Evolutionary conservation across 2,888 invertebrate genomes (phyloP).

Genomic region (Microctonus brassicae): DNA sequence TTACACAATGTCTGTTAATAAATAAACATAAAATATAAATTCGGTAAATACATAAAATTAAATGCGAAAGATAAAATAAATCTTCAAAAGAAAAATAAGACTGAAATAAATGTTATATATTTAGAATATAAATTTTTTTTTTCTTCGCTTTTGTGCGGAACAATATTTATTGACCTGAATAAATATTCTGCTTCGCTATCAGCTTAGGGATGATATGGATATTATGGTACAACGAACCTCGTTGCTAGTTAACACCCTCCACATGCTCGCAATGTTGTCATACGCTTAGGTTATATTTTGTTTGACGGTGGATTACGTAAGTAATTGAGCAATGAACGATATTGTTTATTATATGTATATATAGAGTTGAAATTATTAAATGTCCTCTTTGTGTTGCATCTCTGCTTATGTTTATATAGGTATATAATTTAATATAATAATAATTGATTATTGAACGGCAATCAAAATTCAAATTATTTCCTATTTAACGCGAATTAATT

Average conservation of each 20-base stretch:
- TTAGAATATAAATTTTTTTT: not conserved
- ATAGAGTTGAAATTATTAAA: no score
- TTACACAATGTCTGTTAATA: not conserved
- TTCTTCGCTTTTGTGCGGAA: not conserved
- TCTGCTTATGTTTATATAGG: no score
- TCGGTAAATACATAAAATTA: no score
- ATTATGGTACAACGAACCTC: not conserved
- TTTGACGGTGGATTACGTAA: conserved; percentile 23
- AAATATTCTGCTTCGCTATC: not conserved
- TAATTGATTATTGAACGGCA: no score
- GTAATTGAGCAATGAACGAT: conserved; percentile 18
- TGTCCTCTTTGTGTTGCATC: conserved; percentile 2
- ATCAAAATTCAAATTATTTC: no score
- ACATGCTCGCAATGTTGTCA: not conserved
- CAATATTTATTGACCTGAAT: conserved; percentile 9
- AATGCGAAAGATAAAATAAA: no score
- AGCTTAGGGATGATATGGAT: not conserved
- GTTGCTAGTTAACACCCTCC: not conserved
- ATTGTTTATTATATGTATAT: no score
- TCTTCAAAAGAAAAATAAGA: no score
- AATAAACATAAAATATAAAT: no score
- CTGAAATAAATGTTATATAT: no score
- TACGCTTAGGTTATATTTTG: conserved; percentile 13
- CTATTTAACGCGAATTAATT: no score
- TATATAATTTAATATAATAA: no score